Evolutionary conservation across 2,797 vertebrate genomes (phyloP).

Genomic region (Notoglanidium macrostoma): DNA sequence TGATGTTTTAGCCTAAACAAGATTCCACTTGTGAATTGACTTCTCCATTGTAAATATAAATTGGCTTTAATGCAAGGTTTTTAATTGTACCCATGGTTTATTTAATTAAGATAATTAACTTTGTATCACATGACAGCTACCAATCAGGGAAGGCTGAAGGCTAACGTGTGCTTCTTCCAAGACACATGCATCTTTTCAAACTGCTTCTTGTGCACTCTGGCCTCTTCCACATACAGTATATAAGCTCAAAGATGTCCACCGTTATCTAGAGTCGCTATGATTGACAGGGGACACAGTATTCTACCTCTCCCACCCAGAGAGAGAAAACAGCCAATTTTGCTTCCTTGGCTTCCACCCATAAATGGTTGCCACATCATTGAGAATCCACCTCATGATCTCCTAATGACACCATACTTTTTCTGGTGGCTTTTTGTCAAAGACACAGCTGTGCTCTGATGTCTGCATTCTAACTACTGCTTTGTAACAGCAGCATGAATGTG

Average conservation of each 20-base stretch:
- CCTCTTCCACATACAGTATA: neutral
- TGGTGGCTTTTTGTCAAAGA: no score
- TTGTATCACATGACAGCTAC: neutral
- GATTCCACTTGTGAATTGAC: neutral
- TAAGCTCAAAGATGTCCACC: neutral
- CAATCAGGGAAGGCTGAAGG: neutral
- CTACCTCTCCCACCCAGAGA: neutral
- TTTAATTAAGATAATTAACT: neutral
- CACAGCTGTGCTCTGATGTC: neutral
- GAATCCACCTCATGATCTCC: neutral
- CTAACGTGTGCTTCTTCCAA: neutral
- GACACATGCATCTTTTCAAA: no score
- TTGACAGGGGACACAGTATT: neutral
- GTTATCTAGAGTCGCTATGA: neutral
- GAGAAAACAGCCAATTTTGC: neutral
- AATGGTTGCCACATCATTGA: neutral
- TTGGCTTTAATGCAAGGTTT: neutral
- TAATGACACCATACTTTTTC: no score
- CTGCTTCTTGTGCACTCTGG: no score
- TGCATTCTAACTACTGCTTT: neutral
- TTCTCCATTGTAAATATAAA: neutral
- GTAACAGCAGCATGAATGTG: neutral
- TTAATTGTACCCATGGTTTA: neutral
- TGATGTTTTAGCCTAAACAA: neutral
- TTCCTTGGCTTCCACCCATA: neutral